phyloP scores from a whole-genome alignment of 1,140 invertebrate species.

The Trypoxylus dichotomus region DNA sequence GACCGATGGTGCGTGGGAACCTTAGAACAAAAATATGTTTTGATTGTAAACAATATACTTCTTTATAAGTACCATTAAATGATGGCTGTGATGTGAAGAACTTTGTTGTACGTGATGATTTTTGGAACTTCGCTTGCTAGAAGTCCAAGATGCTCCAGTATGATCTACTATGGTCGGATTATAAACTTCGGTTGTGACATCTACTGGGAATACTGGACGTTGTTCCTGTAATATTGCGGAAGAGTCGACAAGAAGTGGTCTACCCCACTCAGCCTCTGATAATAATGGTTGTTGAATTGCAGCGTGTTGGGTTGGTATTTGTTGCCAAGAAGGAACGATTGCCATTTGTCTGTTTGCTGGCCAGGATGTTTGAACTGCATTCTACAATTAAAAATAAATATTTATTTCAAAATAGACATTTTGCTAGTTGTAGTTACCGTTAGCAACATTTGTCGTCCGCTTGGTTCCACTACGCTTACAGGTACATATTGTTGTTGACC shows the following conservation, averaged over 20 bases:
- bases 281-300: conserved; percentile 71
- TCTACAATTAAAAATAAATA: conserved; percentile 54
- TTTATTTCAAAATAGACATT: background rate
- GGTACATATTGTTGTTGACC: conserved; percentile 82
- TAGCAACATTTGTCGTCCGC: conserved; percentile 68
- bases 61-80: conserved; percentile 51
- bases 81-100: conserved; percentile 47
- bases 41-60: background rate
- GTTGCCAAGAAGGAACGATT: conserved; percentile 87
- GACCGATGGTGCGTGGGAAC: conserved; percentile 54
- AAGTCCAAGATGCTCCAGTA: conserved; percentile 51
- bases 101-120: conserved; percentile 55
- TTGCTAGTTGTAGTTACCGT: conserved; percentile 55
- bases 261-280: conserved; percentile 74
- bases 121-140: conserved; percentile 57
- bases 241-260: conserved; percentile 80
- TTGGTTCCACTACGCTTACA: conserved; percentile 86
- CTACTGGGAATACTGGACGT: conserved; percentile 68
- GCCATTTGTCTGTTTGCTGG: conserved; percentile 77
- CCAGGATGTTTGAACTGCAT: conserved; percentile 80
- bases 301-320: conserved; percentile 71
- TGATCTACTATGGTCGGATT: conserved; percentile 61
- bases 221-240: conserved; percentile 64
- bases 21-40: conserved; percentile 41
- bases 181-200: conserved; percentile 57